Conservation (phyloP, 2,113 vertebrate genomes). For the Xiphophorus couchianus region DNA sequence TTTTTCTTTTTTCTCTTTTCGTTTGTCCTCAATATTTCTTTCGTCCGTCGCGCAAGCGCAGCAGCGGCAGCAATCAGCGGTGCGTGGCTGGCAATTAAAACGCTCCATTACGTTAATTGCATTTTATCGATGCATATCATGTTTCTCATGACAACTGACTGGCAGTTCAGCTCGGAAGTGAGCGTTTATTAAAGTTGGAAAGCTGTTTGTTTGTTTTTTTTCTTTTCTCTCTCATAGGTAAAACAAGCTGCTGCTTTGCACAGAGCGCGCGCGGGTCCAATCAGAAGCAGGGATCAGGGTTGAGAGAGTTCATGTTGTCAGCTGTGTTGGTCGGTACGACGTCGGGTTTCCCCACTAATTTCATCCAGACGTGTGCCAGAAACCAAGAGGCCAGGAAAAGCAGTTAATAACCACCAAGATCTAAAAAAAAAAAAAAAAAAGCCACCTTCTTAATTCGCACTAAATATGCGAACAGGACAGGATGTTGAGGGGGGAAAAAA, state of each 20-base stretch:
- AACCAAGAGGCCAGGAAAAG: not conserved
- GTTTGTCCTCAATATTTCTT: slow-evolving; percentile 14
- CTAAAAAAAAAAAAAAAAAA: not conserved
- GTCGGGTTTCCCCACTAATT: slow-evolving; percentile 43
- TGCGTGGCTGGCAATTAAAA: slow-evolving; percentile 69
- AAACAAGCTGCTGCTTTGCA: slow-evolving; percentile 26
- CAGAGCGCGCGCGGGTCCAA: slow-evolving; percentile 57
- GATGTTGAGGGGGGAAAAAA: too few species aligned
- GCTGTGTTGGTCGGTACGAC: slow-evolving; percentile 15
- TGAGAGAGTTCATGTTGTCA: slow-evolving; percentile 64
- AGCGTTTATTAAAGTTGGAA: not conserved
- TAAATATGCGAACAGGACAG: not conserved
- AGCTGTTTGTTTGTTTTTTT: not conserved
- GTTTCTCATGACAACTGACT: not conserved
- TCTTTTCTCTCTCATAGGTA: not conserved
- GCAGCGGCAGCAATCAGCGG: slow-evolving; percentile 45
- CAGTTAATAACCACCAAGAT: not conserved
- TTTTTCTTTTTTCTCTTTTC: slow-evolving; percentile 27
- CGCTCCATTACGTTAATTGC: slow-evolving; percentile 48
- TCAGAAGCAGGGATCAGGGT: slow-evolving; percentile 61
- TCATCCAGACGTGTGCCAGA: slow-evolving; percentile 32
- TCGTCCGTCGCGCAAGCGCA: slow-evolving; percentile 70
- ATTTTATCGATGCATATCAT: not conserved
- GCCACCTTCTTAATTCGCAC: not conserved
- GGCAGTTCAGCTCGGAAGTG: not conserved